A percentile compares a stretch with the other conserved stretches of the same genome.
Evolutionary conservation across 2,888 invertebrate genomes (phyloP).

Genomic region (Dascillus cervinus): DNA sequence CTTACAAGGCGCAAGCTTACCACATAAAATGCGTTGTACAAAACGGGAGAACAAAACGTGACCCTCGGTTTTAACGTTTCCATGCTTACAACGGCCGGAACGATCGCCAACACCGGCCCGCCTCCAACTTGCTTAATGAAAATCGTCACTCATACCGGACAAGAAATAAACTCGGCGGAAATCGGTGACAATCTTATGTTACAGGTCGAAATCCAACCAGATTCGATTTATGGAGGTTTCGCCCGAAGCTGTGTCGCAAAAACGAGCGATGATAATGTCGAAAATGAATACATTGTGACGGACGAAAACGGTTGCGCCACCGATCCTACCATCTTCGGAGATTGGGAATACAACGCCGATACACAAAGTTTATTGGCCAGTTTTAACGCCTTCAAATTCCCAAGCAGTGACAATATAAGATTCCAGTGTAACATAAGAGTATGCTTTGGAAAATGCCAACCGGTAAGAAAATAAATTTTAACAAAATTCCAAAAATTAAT

Average conservation of each 20-base stretch:
- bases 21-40: conserved; percentile 94
- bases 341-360: conserved; percentile 85
- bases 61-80: conserved; percentile 91
- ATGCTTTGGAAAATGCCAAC: conserved; percentile 92
- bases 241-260: conserved; percentile 90
- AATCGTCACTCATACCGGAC: conserved; percentile 79
- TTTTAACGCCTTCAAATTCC: conserved; percentile 93
- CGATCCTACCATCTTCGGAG: conserved; percentile 86
- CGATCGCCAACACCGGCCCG: conserved; percentile 90
- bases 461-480: too few species aligned
- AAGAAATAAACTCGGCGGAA: conserved; percentile 84
- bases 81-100: conserved; percentile 91
- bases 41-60: conserved; percentile 86
- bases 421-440: conserved; percentile 95
- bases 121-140: conserved; percentile 89
- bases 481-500: conserved; percentile 18
- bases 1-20: conserved; percentile 91
- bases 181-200: conserved; percentile 53
- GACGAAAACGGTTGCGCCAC: conserved; percentile 92
- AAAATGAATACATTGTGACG: conserved; percentile 87
- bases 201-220: conserved; percentile 39
- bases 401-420: conserved; percentile 85
- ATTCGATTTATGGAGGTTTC: conserved; percentile 84
- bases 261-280: conserved; percentile 79
- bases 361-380: conserved; percentile 78